A percentile compares a stretch with the other conserved stretches of the same genome.
Conservation (phyloP, 2,113 vertebrate genomes). For the Dermatemys mawii region DNA sequence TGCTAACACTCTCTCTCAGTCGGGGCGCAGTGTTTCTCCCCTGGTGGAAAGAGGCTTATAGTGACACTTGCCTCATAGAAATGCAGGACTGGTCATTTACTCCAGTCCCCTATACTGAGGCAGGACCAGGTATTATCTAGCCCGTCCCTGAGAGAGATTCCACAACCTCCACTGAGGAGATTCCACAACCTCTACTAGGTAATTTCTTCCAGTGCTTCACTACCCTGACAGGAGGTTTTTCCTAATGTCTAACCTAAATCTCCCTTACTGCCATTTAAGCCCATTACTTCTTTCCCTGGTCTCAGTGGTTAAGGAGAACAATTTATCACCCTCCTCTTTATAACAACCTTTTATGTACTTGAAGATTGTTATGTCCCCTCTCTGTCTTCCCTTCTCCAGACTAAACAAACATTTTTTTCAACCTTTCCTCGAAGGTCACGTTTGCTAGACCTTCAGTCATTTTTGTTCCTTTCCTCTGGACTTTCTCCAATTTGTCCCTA, state of each 20-base stretch:
- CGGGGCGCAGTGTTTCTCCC: neutral
- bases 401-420: neutral
- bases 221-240: neutral
- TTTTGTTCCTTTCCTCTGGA: neutral
- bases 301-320: neutral
- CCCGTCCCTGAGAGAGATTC: neutral
- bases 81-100: neutral
- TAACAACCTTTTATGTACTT: neutral
- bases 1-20: neutral
- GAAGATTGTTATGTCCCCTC: neutral
- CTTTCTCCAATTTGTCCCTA: neutral
- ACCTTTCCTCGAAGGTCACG: neutral
- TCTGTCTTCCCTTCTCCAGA: neutral
- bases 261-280: neutral
- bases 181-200: neutral
- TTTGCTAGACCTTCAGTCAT: neutral
- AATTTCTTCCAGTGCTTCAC: neutral
- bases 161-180: neutral
- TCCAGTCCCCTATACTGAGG: neutral
- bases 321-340: neutral
- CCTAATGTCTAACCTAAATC: neutral
- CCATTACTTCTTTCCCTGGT: neutral
- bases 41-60: neutral
- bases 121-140: neutral
- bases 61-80: neutral